Base-by-base conservation (phyloP, 2,113 vertebrate species). In the Machaerirhynchus nigripectus region DNA sequence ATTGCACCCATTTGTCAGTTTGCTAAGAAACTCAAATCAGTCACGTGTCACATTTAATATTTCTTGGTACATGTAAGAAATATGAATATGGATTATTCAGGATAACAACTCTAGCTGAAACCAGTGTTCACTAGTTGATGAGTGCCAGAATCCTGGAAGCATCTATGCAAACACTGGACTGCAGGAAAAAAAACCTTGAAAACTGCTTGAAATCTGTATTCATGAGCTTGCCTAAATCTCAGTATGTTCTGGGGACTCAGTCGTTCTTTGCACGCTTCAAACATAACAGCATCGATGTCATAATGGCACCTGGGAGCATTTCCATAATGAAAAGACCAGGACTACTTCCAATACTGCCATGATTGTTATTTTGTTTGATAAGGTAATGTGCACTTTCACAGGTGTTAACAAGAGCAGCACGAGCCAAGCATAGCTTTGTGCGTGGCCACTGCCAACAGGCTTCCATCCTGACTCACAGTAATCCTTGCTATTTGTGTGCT, bases 1-100 rank as follows among this genome's bases (percentile, higher is more conserved):
- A 97, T 96, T 96, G 93, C 95, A 96, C 94, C 95, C 95, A 96
- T 97, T 97, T 96, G 96, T 96, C 95, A 95, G 77, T 96, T 96
- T 96, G 94, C 95, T 95, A 78, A 85, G 96, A 95, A 95, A 95
- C 94, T 95, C 91, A 76, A 87, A 94, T 96, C 93, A 97, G 94
- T 96, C 95, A 92, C 33, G 91, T 96, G 94, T 82, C 53, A 89
- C 81, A 87, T 89, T 79, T 96, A 95, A 94, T 95, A 95, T 73
- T 94, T 94, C 89, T 94, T 64, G 70, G 73, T 96, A 92, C 94
- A 84, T 46, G 77, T 84, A 95, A 96, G 69, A n/a, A 95, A 60
- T 75, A 94, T 95, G 95, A 96, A 96, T 96, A 96, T 87, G 88
- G 93, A 95, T 95, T 84, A 86, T 86, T 87, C 79, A 24, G 86